Percentiles rank a stretch among this genome's conserved stretches.
Evolutionary conservation across 1,140 invertebrate species (phyloP).

Genomic region (Aplysia californica): DNA sequence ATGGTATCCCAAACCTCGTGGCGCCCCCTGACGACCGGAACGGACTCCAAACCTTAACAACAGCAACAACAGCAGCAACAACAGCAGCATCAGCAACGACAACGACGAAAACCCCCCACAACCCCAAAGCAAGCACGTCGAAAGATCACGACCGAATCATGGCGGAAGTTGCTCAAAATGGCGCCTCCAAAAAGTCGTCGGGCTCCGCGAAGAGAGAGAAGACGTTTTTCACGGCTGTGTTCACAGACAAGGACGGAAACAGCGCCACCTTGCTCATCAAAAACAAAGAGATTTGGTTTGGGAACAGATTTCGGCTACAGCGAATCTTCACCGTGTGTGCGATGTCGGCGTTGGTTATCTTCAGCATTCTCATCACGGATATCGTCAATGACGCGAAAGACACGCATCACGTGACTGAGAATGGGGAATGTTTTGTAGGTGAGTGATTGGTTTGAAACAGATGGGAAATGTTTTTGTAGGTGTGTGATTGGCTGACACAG

Average conservation of each 20-base stretch:
- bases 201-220: slow-evolving; percentile 3
- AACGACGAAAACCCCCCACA: too few relatives aligned
- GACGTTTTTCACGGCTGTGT: background rate
- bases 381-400: background rate
- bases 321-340: background rate
- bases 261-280: background rate
- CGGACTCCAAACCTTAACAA: too few relatives aligned
- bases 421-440: background rate
- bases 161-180: too few relatives aligned
- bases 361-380: background rate
- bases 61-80: too few relatives aligned
- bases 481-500: too few relatives aligned
- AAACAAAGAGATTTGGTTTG: slow-evolving; percentile 1
- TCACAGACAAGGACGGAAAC: background rate
- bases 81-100: too few relatives aligned
- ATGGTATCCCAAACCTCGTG: too few relatives aligned
- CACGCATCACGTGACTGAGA: background rate
- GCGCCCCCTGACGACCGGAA: too few relatives aligned
- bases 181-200: too few relatives aligned
- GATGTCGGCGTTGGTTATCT: background rate
- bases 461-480: too few relatives aligned
- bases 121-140: too few relatives aligned
- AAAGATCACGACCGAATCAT: too few relatives aligned
- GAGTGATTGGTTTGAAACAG: background rate
- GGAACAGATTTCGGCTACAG: background rate